phyloP scores from a whole-genome alignment of 2,113 vertebrate genomes.

The Bubo bubo region DNA sequence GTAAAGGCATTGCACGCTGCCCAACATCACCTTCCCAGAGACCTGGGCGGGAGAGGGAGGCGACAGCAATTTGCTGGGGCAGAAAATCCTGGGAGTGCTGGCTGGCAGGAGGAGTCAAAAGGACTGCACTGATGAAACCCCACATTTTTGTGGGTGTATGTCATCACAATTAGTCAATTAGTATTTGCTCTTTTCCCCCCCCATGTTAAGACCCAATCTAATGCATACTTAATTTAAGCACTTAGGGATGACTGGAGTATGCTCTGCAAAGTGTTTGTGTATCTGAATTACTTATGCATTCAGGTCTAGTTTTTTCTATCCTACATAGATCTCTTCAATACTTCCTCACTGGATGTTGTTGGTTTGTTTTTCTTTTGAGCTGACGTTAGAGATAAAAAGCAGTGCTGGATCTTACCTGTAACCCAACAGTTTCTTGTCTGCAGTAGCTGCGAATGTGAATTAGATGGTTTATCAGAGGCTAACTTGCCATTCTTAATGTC shows the following conservation, averaged over 20 bases:
- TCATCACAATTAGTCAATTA: neutral
- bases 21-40: neutral
- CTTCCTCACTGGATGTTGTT: neutral
- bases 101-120: neutral
- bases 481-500: conserved; percentile 18
- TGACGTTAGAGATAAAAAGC: neutral
- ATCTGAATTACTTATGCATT: neutral
- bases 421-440: neutral
- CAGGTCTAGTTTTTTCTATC: neutral
- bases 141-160: neutral
- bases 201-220: neutral
- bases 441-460: conserved; percentile 35
- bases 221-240: neutral
- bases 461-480: conserved; percentile 7
- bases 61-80: neutral
- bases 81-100: neutral
- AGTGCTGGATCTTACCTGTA: neutral
- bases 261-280: neutral
- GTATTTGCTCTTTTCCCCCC: neutral
- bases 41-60: neutral
- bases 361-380: neutral
- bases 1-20: neutral
- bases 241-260: neutral
- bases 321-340: neutral
- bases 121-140: neutral